phyloP scores from a whole-genome alignment of 35 echinoderm and acorn worm genomes.

The Diadema setosum region DNA sequence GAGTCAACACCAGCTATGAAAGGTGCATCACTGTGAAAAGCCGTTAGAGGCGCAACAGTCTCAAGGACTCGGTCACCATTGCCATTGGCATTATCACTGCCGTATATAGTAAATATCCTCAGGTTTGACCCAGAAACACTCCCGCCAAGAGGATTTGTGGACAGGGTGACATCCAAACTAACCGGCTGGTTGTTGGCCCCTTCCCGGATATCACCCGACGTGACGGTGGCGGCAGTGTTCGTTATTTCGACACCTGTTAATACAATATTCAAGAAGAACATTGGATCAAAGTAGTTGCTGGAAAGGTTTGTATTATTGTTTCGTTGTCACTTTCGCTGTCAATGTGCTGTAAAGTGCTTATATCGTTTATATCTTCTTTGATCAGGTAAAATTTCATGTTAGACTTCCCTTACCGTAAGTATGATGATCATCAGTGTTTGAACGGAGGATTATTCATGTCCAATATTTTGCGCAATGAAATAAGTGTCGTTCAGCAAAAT shows the following conservation, averaged over 20 bases:
- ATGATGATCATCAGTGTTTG: too few species aligned
- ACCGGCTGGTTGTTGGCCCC: neutral
- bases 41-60: neutral
- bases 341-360: too few species aligned
- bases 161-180: constrained; percentile 18
- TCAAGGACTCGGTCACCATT: neutral
- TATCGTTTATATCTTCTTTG: too few species aligned
- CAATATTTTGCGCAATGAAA: too few species aligned
- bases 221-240: neutral
- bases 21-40: neutral
- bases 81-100: constrained; percentile 40
- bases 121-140: constrained; percentile 22
- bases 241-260: constrained; percentile 62
- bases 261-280: neutral
- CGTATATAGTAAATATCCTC: constrained; percentile 42
- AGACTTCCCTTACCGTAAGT: too few species aligned
- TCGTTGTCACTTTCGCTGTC: too few species aligned
- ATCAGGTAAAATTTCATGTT: too few species aligned
- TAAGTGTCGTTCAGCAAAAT: too few species aligned
- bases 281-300: neutral
- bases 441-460: too few species aligned
- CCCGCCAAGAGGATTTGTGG: constrained; percentile 14
- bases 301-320: too few species aligned
- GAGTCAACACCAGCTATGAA: constrained; percentile 15
- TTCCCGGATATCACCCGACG: neutral